Conservation (phyloP, 1,140 invertebrate genomes). For the Orius laevigatus region DNA sequence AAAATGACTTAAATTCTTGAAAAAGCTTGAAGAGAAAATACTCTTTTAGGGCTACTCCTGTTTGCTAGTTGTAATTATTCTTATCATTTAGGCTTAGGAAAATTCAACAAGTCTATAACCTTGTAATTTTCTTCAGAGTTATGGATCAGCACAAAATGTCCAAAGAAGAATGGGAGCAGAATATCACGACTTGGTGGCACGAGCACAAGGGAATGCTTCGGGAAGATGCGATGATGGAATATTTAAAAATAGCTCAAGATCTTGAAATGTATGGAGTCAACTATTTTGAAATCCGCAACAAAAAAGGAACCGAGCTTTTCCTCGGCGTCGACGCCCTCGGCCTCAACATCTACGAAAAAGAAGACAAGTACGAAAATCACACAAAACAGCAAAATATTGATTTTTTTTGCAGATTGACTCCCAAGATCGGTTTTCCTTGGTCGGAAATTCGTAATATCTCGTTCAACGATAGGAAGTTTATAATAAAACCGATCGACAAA, state of each 20-base stretch:
- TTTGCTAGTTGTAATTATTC: too few relatives aligned
- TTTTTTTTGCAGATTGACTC: slow-evolving; percentile 52
- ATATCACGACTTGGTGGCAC: slow-evolving; percentile 94
- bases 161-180: slow-evolving; percentile 94
- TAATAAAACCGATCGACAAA: slow-evolving; percentile 99
- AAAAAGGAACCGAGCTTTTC: slow-evolving; percentile 92
- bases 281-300: slow-evolving; percentile 92
- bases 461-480: slow-evolving; percentile 98
- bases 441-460: slow-evolving; percentile 99
- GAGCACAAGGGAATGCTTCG: slow-evolving; percentile 90
- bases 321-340: slow-evolving; percentile 95
- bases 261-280: slow-evolving; percentile 99
- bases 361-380: slow-evolving; percentile 51
- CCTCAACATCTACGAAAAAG: slow-evolving; percentile 96
- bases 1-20: background rate
- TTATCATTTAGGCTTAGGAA: too few relatives aligned
- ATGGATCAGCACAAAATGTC: slow-evolving; percentile 92
- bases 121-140: slow-evolving; percentile 36
- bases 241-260: slow-evolving; percentile 97
- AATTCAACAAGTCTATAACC: slow-evolving; percentile 4
- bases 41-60: too few relatives aligned
- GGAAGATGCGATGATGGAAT: slow-evolving; percentile 99
- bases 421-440: slow-evolving; percentile 99
- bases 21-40: too few relatives aligned
- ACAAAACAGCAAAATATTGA: background rate